A percentile compares a stretch with the other conserved stretches of the same genome.
phyloP scores from a whole-genome alignment of 2,797 vertebrate species.

The Ficedula albicollis region DNA sequence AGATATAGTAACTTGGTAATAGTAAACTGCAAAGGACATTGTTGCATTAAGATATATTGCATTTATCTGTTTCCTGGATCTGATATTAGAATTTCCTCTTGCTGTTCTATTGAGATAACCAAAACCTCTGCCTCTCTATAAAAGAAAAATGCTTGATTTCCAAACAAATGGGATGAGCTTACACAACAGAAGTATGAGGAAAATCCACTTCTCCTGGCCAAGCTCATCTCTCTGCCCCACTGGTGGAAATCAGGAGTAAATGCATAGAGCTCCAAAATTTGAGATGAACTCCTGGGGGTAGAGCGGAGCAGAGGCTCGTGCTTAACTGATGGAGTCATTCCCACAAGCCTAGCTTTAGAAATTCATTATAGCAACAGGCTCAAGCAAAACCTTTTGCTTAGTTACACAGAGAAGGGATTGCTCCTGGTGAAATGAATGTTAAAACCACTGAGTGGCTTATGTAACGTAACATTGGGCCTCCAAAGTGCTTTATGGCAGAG shows the following conservation, averaged over 20 bases:
- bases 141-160: background rate
- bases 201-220: background rate
- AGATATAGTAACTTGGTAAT: background rate
- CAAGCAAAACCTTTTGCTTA: constrained; percentile 10
- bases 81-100: background rate
- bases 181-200: background rate
- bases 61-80: background rate
- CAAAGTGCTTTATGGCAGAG: background rate
- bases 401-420: background rate
- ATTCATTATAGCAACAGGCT: background rate
- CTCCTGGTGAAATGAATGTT: background rate
- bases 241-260: background rate
- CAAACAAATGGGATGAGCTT: background rate
- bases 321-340: background rate
- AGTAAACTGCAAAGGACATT: background rate
- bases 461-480: background rate
- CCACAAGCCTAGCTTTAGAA: background rate
- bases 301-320: background rate
- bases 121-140: background rate
- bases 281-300: background rate
- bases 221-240: background rate
- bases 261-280: background rate
- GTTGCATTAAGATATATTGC: background rate
- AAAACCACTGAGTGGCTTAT: background rate
- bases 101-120: background rate